Conservation (phyloP, 2,888 invertebrate species). For the Furcula furcula region DNA sequence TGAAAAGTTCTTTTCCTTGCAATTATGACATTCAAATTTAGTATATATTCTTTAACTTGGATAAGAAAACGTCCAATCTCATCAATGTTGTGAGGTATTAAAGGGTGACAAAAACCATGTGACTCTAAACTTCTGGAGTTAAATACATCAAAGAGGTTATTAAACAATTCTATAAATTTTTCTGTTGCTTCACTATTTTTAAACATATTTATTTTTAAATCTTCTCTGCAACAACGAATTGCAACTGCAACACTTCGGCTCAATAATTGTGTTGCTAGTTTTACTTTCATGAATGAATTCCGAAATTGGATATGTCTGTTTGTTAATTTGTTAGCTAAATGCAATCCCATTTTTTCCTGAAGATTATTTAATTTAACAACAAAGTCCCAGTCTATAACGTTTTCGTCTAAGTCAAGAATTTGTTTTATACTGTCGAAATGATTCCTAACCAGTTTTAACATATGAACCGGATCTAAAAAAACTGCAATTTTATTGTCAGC, state of each 20-base stretch:
- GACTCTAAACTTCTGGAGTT: background rate
- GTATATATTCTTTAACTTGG: too few species aligned
- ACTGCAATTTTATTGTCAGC: constrained; percentile 13
- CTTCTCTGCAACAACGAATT: background rate
- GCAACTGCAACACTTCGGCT: background rate
- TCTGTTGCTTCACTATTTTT: background rate
- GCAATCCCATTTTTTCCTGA: background rate
- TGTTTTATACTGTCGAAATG: constrained; percentile 9
- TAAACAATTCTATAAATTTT: background rate
- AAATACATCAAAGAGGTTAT: background rate
- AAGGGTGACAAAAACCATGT: background rate
- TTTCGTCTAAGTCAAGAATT: constrained; percentile 4
- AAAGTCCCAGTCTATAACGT: background rate
- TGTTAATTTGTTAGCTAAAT: background rate
- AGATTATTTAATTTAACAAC: background rate
- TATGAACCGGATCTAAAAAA: constrained; percentile 22
- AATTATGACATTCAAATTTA: too few species aligned
- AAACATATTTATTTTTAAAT: background rate
- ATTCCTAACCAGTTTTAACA: constrained; percentile 19
- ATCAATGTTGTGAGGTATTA: background rate
- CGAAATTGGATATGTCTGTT: background rate
- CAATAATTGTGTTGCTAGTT: background rate
- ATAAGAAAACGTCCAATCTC: background rate
- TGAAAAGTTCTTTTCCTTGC: too few species aligned
- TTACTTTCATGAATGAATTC: too few species aligned